Conservation (phyloP, 1,140 invertebrate species). For the Cydia pomonella region DNA sequence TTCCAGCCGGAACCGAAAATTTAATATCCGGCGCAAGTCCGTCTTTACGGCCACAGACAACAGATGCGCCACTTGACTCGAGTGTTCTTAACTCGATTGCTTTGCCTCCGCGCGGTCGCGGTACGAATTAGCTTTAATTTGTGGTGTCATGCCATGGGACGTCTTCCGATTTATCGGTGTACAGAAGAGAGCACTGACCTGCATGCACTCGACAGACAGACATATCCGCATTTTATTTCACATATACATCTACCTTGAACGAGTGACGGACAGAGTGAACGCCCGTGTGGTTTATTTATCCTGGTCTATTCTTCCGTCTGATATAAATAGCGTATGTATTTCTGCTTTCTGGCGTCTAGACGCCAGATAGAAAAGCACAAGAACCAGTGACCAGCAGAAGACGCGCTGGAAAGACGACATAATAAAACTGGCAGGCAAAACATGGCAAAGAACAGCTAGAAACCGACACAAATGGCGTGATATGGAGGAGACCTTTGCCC, state of each 20-base stretch:
- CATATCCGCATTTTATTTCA: constrained; percentile 71
- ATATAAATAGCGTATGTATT: constrained; percentile 34
- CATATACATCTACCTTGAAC: constrained; percentile 44
- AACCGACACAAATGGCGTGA: no score
- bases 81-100: constrained; percentile 29
- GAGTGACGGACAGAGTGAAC: constrained; percentile 41
- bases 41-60: constrained; percentile 19
- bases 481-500: no score
- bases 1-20: constrained; percentile 31
- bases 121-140: constrained; percentile 22
- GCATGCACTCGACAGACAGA: constrained; percentile 68
- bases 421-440: no score
- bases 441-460: no score
- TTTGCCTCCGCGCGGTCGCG: constrained; percentile 2
- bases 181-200: constrained; percentile 64
- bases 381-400: no score
- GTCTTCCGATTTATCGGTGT: constrained; percentile 35
- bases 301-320: constrained; percentile 36
- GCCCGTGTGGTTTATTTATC: constrained; percentile 48
- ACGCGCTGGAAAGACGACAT: no score
- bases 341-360: no score
- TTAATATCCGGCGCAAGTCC: constrained; percentile 25
- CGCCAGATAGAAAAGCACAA: no score
- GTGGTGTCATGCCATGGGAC: constrained; percentile 19
- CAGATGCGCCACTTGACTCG: constrained; percentile 13